Evolutionary conservation across 2,888 invertebrate species (phyloP), one percentile per base, ranked within the genome.

Genomic region (Laspeyria flexula): DNA sequence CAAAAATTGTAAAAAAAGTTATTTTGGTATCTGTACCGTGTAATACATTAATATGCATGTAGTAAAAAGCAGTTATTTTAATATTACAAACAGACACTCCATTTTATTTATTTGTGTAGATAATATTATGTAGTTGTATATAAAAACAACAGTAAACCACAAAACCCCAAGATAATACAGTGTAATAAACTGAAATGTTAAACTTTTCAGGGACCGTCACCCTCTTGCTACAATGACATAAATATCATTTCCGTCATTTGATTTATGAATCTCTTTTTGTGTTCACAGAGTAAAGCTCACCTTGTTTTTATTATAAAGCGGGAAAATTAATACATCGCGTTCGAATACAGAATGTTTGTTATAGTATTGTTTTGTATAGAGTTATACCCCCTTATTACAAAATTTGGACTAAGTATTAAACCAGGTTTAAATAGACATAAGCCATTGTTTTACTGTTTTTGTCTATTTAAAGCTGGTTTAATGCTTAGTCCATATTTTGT

Each of bases 161-260:
- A 9, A 34, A 18, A 34, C 1, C 13, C 6, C 31, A 31, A 31
- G 31, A 31, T 9, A 31, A 13, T 30, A 35, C 15, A 4, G 10
- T 31, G 13, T 18, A 39, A 56, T 47, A 60, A 53, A 56, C 34
- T 29, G 10, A 40, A 65, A 61, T 33, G 10, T 60, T 35, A 46
- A 58, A 42, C 29, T 30, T 27, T n/a, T 39, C 25, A 15, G 15
- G n/a, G 37, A 37, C 34, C 37, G 31, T 46, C 56, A 42, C 56
- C 51, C 47, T 41, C 53, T 39, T 49, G 59, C 42, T 56, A 43
- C 41, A 53, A 56, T 46, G 52, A 66, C 62, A 61, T 63, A 63
- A 70, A 70, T 66, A 65, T 65, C 54, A 65, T 67, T 70, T 73
- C 75, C 71, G 69, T 49, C 57, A 40, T 30, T 55, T 51, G 54